phyloP scores from a whole-genome alignment of 1,140 invertebrate species.

The Lamellibrachia luymesi region DNA sequence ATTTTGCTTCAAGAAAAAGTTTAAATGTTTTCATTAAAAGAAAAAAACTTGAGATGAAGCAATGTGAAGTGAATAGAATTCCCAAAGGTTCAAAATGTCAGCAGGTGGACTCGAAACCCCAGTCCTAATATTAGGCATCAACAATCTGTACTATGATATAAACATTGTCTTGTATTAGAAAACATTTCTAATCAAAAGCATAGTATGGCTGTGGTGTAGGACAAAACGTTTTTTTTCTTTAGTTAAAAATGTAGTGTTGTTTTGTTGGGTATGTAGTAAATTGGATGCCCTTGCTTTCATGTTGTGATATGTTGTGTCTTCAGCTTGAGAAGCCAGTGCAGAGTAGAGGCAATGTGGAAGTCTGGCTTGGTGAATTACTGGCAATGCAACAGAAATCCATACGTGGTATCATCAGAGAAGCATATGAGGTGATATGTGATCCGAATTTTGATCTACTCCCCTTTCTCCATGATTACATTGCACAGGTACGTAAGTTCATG shows the following conservation, averaged over 20 bases:
- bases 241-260: background rate
- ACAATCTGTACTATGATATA: too few relatives aligned
- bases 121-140: too few relatives aligned
- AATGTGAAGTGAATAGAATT: background rate
- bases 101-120: background rate
- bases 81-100: background rate
- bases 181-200: background rate
- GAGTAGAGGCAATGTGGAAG: constrained; percentile 93
- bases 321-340: constrained; percentile 84
- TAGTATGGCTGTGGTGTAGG: background rate
- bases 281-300: too few relatives aligned
- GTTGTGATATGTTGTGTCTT: constrained; percentile 19
- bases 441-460: constrained; percentile 75
- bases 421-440: constrained; percentile 81
- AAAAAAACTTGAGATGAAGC: background rate
- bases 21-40: background rate
- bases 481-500: constrained; percentile 67
- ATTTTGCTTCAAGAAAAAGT: background rate
- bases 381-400: constrained; percentile 84
- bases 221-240: background rate
- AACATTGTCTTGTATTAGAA: background rate
- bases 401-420: constrained; percentile 86
- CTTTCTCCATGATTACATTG: constrained; percentile 89
- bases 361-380: constrained; percentile 87
- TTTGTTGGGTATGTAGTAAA: background rate